Evolutionary conservation across 2,113 vertebrate genomes (phyloP), one percentile per base, ranked within the genome.

Genomic region (Malurus elegans): DNA sequence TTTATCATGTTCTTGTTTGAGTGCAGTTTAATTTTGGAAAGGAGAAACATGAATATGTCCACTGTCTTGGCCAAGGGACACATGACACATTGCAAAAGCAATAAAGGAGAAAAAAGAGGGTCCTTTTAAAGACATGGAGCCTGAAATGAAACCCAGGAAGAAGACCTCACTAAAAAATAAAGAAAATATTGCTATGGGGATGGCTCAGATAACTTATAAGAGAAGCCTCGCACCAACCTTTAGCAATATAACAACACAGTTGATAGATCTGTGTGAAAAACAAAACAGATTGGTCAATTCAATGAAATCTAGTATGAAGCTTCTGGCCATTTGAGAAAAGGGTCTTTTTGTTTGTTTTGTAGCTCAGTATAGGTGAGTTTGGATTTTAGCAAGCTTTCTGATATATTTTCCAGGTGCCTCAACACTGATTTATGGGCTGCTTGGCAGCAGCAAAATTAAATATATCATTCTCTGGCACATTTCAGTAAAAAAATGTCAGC

Each of bases 351-450:
- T 65, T 87, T 72, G n/a, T 67, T 86, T 85, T 72, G 50, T 54
- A 65, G 54, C 21, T n/a, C 4, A 3, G 16, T n/a, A 73, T 34
- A 92, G 82, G 74, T 73, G 19, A 85, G n/a, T 20, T 19, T 53
- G 71, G 16, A 76, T 58, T 90, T 86, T 58, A 79, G 58, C 34
- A 83, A 90, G 71, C 34, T 86, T 80, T 92, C 65, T 45, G 60
- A 87, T 61, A 34, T n/a, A 74, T 62, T 60, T 96, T 72, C 56
- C 73, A 94, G 73, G 47, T 67, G 44, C 44, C 61, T 85, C 74
- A 79, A 61, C 24, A 48, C 23, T 85, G 81, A 95, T 93, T 91
- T 94, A 93, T 72, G 56, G 48, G 73, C 38, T 95, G 47, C 28
- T 74, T 78, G 60, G 56, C 44, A 81, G 89, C 16, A 78, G 72